Conservation (phyloP, 2,113 vertebrate species). For the Spheniscus mendiculus region DNA sequence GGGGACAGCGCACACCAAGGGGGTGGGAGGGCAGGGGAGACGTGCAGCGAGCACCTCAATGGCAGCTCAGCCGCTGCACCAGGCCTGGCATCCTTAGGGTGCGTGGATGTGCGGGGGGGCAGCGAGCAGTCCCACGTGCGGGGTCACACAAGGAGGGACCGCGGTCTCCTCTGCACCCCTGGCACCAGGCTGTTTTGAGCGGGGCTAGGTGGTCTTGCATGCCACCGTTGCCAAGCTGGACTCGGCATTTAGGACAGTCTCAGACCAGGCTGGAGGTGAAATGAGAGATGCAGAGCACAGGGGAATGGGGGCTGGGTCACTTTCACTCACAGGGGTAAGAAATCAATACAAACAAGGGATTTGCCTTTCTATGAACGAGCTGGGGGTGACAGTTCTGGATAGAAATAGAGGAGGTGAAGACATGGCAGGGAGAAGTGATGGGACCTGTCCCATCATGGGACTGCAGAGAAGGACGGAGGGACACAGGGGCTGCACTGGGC, state of each 20-base stretch:
- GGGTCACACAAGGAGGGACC: accelerated
- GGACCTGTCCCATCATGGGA: background rate
- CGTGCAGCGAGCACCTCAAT: accelerated
- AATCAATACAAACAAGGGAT: background rate
- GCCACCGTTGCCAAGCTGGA: background rate
- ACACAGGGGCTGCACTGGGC: background rate
- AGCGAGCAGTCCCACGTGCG: accelerated
- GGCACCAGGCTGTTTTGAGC: background rate
- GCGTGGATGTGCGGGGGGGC: accelerated
- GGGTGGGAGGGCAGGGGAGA: background rate
- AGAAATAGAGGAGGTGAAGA: background rate
- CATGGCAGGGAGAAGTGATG: background rate
- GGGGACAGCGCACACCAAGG: background rate
- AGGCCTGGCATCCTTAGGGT: background rate
- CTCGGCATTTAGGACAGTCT: background rate
- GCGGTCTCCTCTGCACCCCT: background rate
- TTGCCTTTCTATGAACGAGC: background rate
- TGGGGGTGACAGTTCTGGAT: background rate
- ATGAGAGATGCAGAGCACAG: background rate
- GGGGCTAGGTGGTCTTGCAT: background rate
- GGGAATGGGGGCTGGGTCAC: background rate
- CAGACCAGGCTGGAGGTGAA: background rate
- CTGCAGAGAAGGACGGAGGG: background rate
- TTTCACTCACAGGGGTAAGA: background rate
- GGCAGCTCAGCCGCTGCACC: background rate